Percentiles rank a stretch among this genome's conserved stretches.
Evolutionary conservation across 1,140 invertebrate species (phyloP).

Genomic region (Wiebesia pumilae): DNA sequence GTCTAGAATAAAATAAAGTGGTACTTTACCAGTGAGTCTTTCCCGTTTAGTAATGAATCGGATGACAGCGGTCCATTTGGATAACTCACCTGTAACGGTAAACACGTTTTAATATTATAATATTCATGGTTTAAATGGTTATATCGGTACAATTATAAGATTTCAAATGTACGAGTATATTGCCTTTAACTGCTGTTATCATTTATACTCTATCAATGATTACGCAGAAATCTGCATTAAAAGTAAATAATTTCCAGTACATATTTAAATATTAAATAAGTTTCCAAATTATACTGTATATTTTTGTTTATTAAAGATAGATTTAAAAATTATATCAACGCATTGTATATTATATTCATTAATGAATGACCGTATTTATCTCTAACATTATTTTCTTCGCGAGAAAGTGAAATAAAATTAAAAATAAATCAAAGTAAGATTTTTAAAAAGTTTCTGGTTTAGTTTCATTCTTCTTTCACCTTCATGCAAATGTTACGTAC

Average conservation of each 20-base stretch:
- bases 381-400: slow-evolving; percentile 11
- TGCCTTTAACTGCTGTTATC: background rate
- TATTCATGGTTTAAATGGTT: background rate
- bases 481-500: slow-evolving; percentile 19
- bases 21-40: slow-evolving; percentile 53
- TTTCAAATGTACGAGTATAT: background rate
- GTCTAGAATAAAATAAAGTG: slow-evolving; percentile 19
- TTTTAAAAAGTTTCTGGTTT: background rate
- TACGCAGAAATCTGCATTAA: background rate
- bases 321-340: background rate
- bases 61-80: slow-evolving; percentile 51
- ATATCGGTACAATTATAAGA: background rate
- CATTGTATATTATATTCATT: background rate
- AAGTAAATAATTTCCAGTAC: background rate
- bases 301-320: background rate
- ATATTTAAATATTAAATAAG: background rate
- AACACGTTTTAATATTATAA: background rate
- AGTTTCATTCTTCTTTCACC: slow-evolving; percentile 15
- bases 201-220: background rate
- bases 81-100: slow-evolving; percentile 51
- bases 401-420: slow-evolving; percentile 22
- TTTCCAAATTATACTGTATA: background rate
- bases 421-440: slow-evolving; percentile 32
- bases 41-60: slow-evolving; percentile 53
- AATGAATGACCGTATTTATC: background rate